These are phyloP conservation scores for Spheniscus humboldti DNA, from an alignment of 2,797 vertebrate genomes.

Conservation along the genomic window DNA sequence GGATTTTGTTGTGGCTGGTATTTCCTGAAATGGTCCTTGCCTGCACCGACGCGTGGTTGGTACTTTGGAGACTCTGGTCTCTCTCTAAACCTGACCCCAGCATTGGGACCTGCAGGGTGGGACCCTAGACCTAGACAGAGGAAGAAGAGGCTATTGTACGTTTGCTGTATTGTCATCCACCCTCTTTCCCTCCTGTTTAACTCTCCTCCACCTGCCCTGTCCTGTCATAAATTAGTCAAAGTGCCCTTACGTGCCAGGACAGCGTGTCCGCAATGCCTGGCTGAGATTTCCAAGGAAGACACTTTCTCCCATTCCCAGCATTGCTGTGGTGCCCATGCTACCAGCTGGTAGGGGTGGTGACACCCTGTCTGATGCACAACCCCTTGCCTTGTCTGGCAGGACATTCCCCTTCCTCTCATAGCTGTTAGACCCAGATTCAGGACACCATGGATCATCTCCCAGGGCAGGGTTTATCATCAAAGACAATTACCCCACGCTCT, in stretches of 20 bases:
- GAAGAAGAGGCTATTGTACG: neutral
- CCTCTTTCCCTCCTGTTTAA: neutral
- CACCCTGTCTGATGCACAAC: neutral
- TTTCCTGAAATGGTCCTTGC: neutral
- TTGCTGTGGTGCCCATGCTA: accelerated
- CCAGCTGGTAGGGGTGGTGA: neutral
- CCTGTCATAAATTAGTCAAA: neutral
- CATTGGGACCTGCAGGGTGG: neutral
- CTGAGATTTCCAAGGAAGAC: neutral
- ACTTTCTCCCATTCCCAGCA: accelerated
- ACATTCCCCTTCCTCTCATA: neutral
- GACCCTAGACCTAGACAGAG: neutral
- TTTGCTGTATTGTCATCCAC: neutral
- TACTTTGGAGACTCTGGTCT: neutral
- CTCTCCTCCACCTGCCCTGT: neutral
- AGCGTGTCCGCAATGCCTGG: neutral
- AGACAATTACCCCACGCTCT: accelerated
- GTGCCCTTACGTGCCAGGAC: neutral
- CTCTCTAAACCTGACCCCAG: neutral
- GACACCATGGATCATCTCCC: neutral
- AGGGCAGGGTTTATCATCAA: neutral
- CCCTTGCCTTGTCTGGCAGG: neutral
- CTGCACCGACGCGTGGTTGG: accelerated
- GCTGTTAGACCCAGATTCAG: neutral
- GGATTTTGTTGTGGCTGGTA: neutral